Base-by-base conservation (phyloP, 2,113 vertebrate species). In the Alligator mississippiensis region DNA sequence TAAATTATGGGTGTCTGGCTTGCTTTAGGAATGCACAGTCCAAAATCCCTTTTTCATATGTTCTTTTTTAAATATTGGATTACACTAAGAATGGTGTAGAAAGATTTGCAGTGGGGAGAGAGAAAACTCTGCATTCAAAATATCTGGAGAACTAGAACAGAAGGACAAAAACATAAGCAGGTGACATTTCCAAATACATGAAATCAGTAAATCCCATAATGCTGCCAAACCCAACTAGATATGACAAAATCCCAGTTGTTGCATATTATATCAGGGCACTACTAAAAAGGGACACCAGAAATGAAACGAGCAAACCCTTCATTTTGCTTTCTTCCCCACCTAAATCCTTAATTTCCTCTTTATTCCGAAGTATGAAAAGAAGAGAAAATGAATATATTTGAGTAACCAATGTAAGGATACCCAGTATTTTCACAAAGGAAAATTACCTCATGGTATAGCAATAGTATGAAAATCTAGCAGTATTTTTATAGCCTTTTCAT, bases 81-180 rank as follows among this genome's bases (percentile, higher is more conserved):
- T 93, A 90, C 57, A 9, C 16, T 82, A 87, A 88, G 76, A 91
- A 80, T 0, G 0, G 68, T 88, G 90, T 95, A 96, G 88, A 87
- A 72, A 63, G 62, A 82, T 93, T 94, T 97, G 90, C 85, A 94
- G 93, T 86, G 79, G 59, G 5, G 88, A 93, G 90, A 91, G 92
- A 83, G 92, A 96, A 95, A 97, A 95, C 88, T 94, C 89, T 90
- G 27, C 77, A 12, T 96, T 87, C 70, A 92, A 70, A 93, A 83
- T 95, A 75, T 88, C 82, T 90, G 74, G 83, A 89, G 75, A 22
- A 15, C 72, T 82, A 70, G 84, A 77, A 30, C 75, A 88, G 63
- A n/a, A 85, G 93, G 88, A 79, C 21, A 77, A 68, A 92, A 88
- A 6, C 11, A 3, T 10, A n/a, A 0, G 0, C 0, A 10, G 38